Evolutionary conservation across 2,888 invertebrate species (phyloP).

Genomic region (Siphlonurus alternatus): DNA sequence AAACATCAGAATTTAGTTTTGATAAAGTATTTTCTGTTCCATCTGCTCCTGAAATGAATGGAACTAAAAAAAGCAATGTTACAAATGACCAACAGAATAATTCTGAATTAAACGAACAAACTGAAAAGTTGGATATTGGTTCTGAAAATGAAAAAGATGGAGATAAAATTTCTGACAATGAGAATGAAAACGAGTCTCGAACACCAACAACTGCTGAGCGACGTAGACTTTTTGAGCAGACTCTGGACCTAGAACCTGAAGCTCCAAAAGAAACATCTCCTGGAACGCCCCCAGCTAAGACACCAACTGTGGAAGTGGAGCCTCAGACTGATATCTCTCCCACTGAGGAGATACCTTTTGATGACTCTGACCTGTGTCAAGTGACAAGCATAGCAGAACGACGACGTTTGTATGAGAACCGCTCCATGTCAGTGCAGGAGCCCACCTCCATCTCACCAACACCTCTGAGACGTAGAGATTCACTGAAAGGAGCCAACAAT

Average conservation of each 20-base stretch:
- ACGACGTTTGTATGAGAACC: constrained; percentile 56
- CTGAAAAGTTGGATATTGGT: constrained; percentile 12
- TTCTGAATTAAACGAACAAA: neutral
- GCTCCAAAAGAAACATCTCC: neutral
- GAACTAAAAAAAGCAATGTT: constrained; percentile 6
- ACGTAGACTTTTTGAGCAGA: constrained; percentile 49
- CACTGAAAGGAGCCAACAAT: constrained; percentile 14
- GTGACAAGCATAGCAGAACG: constrained; percentile 52
- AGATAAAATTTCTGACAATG: constrained; percentile 14
- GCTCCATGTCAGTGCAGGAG: constrained; percentile 48
- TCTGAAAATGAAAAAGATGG: constrained; percentile 20
- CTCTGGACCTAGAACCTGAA: neutral
- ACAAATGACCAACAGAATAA: neutral
- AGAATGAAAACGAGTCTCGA: constrained; percentile 11
- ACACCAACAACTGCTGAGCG: constrained; percentile 65
- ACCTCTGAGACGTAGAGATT: constrained; percentile 33
- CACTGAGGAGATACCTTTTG: constrained; percentile 10
- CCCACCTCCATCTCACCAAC: constrained; percentile 53
- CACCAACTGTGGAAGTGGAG: constrained; percentile 6
- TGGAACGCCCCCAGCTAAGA: constrained; percentile 3
- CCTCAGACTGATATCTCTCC: constrained; percentile 9
- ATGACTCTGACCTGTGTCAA: constrained; percentile 12
- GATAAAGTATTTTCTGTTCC: constrained; percentile 72
- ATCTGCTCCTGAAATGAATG: constrained; percentile 38
- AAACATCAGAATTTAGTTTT: constrained; percentile 38